phyloP scores from a whole-genome alignment of 2,113 vertebrate genomes.

The Plecturocebus donacophilus region DNA sequence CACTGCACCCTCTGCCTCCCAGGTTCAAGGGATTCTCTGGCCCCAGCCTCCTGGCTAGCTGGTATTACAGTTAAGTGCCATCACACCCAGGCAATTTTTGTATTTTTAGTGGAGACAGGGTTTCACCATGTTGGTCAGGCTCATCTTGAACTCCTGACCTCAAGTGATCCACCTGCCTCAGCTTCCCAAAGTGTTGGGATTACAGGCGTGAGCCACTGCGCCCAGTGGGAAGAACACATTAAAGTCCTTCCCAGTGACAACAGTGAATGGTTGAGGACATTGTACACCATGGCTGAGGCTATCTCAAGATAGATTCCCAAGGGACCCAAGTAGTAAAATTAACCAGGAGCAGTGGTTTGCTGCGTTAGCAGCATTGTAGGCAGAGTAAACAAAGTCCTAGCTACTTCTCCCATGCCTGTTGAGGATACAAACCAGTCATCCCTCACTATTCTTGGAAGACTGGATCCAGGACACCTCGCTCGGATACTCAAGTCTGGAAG shows the following conservation, averaged over 20 bases:
- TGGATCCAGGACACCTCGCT: neutral
- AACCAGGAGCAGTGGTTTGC: neutral
- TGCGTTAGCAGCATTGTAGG: neutral
- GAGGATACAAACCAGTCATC: neutral
- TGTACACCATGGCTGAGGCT: neutral
- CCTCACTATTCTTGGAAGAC: neutral
- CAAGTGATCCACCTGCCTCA: no score
- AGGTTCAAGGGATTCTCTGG: no score
- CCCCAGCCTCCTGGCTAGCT: no score
- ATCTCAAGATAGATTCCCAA: neutral
- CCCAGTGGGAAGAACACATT: neutral
- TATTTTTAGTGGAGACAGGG: no score
- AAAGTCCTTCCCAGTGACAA: neutral
- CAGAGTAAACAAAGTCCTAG: neutral
- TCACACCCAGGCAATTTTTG: no score
- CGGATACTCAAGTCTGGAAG: neutral
- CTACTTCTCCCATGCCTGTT: neutral
- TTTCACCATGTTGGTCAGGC: no score
- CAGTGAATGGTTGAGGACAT: neutral
- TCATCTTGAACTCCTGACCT: no score
- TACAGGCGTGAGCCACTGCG: no score
- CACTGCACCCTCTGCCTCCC: no score
- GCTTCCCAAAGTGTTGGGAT: no score
- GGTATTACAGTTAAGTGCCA: no score
- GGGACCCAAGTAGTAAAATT: neutral